A percentile compares a stretch with the other conserved stretches of the same genome.
phyloP scores from a whole-genome alignment of 1,140 invertebrate species.

The Brevipalpus yothersi region DNA sequence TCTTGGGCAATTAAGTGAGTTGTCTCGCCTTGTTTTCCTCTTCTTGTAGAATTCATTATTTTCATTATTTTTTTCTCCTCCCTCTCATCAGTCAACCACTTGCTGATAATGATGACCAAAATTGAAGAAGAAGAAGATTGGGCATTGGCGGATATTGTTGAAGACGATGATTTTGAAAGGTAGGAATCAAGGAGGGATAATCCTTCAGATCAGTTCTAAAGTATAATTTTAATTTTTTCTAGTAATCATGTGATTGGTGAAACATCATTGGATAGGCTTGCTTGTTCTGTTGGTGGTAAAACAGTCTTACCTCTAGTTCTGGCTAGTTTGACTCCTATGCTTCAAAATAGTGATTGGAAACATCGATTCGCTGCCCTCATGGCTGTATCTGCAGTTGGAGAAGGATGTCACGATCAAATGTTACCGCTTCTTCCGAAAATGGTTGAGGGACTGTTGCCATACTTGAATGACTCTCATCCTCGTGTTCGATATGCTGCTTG shows the following conservation, averaged over 20 bases:
- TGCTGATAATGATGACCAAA: slow-evolving; percentile 89
- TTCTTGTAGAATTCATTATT: not conserved
- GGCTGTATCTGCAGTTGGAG: slow-evolving; percentile 91
- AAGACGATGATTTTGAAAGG: slow-evolving; percentile 34
- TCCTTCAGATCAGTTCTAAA: not conserved
- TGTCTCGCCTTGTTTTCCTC: not conserved
- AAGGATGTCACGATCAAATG: slow-evolving; percentile 97
- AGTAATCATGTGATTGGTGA: slow-evolving; percentile 85
- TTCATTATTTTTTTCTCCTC: slow-evolving; percentile 10
- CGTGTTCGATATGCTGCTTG: slow-evolving; percentile 87
- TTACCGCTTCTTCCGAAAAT: slow-evolving; percentile 69
- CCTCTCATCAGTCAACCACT: slow-evolving; percentile 37
- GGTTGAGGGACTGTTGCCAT: slow-evolving; percentile 64
- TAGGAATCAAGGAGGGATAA: not conserved
- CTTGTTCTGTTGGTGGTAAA: slow-evolving; percentile 86
- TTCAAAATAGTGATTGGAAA: slow-evolving; percentile 30
- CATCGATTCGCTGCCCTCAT: slow-evolving; percentile 72
- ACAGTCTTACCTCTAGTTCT: slow-evolving; percentile 67
- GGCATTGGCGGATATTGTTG: slow-evolving; percentile 38
- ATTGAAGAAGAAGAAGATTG: slow-evolving; percentile 76
- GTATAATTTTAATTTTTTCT: slow-evolving; percentile 1
- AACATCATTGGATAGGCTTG: slow-evolving; percentile 78
- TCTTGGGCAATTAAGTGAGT: slow-evolving; percentile 26
- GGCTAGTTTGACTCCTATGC: slow-evolving; percentile 53
- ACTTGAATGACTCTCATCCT: slow-evolving; percentile 69